Evolutionary conservation across 2,797 vertebrate genomes (phyloP), one percentile per base, ranked within the genome.

Genomic region (Erethizon dorsatum): DNA sequence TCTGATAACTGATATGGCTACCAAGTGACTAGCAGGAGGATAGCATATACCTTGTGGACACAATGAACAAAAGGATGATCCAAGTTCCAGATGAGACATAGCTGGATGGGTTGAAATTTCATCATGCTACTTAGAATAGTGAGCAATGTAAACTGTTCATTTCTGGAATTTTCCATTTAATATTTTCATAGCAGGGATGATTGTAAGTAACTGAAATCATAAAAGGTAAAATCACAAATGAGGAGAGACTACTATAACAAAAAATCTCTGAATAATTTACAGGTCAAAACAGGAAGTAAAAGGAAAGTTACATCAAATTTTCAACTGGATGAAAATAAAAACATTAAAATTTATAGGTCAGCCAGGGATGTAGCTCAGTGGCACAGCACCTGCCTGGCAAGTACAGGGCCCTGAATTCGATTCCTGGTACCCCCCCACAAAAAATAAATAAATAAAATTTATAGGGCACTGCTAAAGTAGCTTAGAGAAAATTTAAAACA

Each of bases 271-370:
- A 61, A 61, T 67, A 67, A 87, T 28, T 11, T 31, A 50, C 4
- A 33, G 41, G 63, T 67, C 57, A 59, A 90, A 82, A 52, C 50
- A 33, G 37, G 56, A 63, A 73, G 17, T 20, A 57, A 86, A 80
- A 67, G 57, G 26, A 63, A 93, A 75, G 80, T 85, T 17, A 78
- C 12, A 65, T 65, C 59, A 47, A 13, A 83, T 80, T 61, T 85
- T 79, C 15, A 85, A 94, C 41, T 45, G 41, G 83, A 88, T 92
- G 15, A 89, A 92, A 96, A 8, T 57, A 28, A 52, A 89, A 90
- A 80, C 33, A 77, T 12, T 87, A 41, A 56, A 67, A 67, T 52
- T 75, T 77, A 24, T 57, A 45, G 24, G n/a, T 41, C 37, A 41
- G 37, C 37, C 37, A 41, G 37, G 37, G 37, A 41, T 41, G 37